phyloP scores from a whole-genome alignment of 2,888 invertebrate genomes.

The Xestia xanthographa region DNA sequence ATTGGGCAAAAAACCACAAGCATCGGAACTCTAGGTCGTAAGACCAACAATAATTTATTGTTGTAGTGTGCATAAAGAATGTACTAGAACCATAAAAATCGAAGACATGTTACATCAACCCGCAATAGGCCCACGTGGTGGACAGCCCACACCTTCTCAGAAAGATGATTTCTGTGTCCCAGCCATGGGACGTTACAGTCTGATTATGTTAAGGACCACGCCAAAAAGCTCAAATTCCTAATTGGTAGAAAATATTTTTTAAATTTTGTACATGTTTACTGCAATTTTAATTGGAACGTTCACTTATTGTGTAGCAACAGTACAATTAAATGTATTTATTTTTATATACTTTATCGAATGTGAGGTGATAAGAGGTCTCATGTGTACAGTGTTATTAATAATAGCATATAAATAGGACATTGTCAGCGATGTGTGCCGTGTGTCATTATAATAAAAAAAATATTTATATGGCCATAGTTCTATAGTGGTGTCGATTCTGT shows the following conservation, averaged over 20 bases:
- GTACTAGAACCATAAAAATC: neutral
- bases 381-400: neutral
- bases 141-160: neutral
- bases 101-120: neutral
- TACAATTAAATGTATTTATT: conserved; percentile 26
- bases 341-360: conserved; percentile 25
- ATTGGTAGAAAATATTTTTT: neutral
- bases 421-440: neutral
- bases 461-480: neutral
- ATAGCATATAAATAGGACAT: neutral
- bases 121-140: neutral
- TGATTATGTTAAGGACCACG: neutral
- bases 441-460: neutral
- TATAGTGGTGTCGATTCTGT: too few species aligned
- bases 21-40: too few species aligned
- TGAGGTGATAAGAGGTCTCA: conserved; percentile 18
- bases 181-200: neutral
- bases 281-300: conserved; percentile 13
- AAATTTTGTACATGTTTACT: neutral
- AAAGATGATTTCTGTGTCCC: neutral
- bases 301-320: conserved; percentile 14
- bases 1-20: neutral
- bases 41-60: neutral
- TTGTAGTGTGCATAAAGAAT: neutral
- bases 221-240: neutral